phyloP scores from a whole-genome alignment of 2,113 vertebrate species.

The Propithecus coquereli region DNA sequence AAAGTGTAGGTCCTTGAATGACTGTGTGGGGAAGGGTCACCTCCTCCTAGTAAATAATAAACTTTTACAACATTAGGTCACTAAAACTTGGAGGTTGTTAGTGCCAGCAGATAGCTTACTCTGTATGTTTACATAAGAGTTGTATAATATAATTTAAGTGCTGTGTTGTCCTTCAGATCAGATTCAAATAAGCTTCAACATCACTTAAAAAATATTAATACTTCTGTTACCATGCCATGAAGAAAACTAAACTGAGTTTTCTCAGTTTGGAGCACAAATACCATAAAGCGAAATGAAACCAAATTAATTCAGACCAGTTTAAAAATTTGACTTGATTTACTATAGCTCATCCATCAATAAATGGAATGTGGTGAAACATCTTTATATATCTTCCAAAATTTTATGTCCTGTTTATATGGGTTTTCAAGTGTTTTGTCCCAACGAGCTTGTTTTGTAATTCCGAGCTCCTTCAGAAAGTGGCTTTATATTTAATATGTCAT shows the following conservation, averaged over 20 bases:
- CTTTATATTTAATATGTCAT: conserved; percentile 26
- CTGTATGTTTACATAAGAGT: background rate
- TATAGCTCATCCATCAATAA: conserved; percentile 1
- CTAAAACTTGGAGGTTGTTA: background rate
- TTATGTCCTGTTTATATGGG: background rate
- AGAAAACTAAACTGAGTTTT: conserved; percentile 34
- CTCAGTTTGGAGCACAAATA: background rate
- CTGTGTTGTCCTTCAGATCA: background rate
- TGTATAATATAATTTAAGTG: conserved; percentile 5
- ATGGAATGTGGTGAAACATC: background rate
- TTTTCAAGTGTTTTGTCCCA: background rate
- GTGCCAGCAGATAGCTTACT: background rate
- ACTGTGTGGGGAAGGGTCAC: background rate
- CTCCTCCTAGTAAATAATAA: background rate
- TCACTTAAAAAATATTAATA: conserved; percentile 39
- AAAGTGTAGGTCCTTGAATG: background rate
- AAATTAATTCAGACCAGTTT: conserved; percentile 43
- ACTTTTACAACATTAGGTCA: background rate
- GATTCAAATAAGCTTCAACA: conserved; percentile 36
- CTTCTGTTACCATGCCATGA: background rate
- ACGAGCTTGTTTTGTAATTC: background rate
- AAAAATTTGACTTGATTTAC: conserved; percentile 23
- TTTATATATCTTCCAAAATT: background rate
- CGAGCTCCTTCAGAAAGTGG: background rate
- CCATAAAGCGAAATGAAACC: conserved; percentile 41